Evolutionary conservation across 35 echinoderm and acorn worm genomes (phyloP), one percentile per base, ranked within the genome.

Genomic region (Ptychodera flava): DNA sequence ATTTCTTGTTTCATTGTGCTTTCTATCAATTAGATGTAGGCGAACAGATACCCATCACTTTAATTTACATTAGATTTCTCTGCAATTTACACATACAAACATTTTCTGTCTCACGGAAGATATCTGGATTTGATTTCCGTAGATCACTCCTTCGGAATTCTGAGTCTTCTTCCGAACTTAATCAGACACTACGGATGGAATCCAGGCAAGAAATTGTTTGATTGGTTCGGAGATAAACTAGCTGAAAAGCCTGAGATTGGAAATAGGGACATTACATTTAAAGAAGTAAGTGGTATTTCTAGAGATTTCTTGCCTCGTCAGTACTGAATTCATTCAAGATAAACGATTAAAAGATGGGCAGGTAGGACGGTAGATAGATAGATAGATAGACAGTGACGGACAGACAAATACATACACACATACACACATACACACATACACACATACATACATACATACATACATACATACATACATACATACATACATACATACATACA

Each of bases 141-240:
- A 97, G 95, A 97, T 91, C 91, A 91, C 15, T 32, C 36, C 16
- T 97, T 86, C 81, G 95, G 95, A 22, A 35, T 84, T 1, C 93
- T 89, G 35, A 93, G 92, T 36, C 78, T 97, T 15, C 15, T 97
- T 34, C 95, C 92, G 1, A 97, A 97, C 79, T 30, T 97, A 0
- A 84, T 33, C 0, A 90, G 88, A 36, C 80, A 97, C 31, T 97
- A 91, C 80, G 95, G 95, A 76, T 97, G 95, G 95, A 91, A 97
- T 91, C 95, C 95, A 2, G 95, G 92, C 1, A 79, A 88, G 16
- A 89, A 85, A 31, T 80, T 93, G 76, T 93, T 91, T 36, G 33
- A 38, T 16, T 97, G 95, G 95, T 97, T 97, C 76, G 95, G 92
- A 28, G 87, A 97, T 33, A 64, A 12, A 64, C 45, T 12, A 12